Percentiles rank a stretch among this genome's conserved stretches.
Conservation (phyloP, 2,113 vertebrate species). For the Chitala chitala region DNA sequence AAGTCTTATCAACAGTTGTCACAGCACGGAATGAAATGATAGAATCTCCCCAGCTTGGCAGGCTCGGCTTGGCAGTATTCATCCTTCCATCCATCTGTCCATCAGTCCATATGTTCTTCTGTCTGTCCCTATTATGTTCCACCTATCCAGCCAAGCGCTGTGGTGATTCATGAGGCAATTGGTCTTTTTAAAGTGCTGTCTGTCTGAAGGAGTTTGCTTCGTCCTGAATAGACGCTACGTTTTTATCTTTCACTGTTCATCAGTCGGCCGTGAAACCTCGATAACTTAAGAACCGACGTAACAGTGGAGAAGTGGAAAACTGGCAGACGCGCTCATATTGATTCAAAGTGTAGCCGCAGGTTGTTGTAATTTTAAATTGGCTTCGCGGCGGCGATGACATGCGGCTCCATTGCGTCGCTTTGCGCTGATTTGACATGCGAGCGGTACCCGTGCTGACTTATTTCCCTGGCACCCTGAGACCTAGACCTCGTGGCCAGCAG, state of each 20-base stretch:
- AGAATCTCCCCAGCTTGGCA: neutral
- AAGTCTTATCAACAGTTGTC: neutral
- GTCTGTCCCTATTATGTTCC: neutral
- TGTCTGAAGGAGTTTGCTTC: neutral
- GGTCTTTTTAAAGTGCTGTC: neutral
- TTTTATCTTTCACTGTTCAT: constrained; percentile 3
- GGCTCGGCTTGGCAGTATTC: neutral
- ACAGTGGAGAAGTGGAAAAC: constrained; percentile 5
- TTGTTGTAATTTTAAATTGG: constrained; percentile 5
- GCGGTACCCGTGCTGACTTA: neutral
- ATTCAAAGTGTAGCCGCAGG: neutral
- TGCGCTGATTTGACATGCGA: neutral
- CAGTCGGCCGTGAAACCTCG: neutral
- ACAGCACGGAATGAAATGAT: neutral
- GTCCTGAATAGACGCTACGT: too few species aligned
- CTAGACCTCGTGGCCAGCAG: neutral
- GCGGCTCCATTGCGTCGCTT: neutral
- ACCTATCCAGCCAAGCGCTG: constrained; percentile 1
- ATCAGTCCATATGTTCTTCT: neutral
- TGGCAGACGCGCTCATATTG: neutral
- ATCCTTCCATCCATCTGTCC: neutral
- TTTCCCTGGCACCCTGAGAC: neutral
- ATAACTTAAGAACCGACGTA: constrained; percentile 1
- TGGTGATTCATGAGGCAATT: neutral
- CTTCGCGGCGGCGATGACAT: neutral